Evolutionary conservation across 2,888 invertebrate genomes (phyloP).

Genomic region (Bibio marci): DNA sequence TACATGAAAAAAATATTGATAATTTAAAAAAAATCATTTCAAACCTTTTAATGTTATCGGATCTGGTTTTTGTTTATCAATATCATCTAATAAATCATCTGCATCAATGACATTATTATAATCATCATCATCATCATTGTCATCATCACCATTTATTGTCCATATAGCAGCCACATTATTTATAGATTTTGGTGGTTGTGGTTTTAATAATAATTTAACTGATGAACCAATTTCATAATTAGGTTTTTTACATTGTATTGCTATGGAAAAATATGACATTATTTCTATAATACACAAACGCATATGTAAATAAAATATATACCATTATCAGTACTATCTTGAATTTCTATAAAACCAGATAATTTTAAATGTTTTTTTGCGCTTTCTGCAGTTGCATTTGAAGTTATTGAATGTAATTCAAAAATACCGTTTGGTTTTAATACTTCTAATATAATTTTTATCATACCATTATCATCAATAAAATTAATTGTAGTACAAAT

Average conservation of each 20-base stretch:
- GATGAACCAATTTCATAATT: slow-evolving; percentile 56
- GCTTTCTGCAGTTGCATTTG: slow-evolving; percentile 21
- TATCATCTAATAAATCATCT: slow-evolving; percentile 75
- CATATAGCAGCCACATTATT: slow-evolving; percentile 37
- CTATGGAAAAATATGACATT: slow-evolving; percentile 1
- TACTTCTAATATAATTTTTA: slow-evolving; percentile 20
- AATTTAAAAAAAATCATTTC: too few relatives aligned
- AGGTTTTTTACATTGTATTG: slow-evolving; percentile 39
- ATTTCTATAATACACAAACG: too few relatives aligned
- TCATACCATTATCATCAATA: too few relatives aligned
- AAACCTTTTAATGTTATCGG: slow-evolving; percentile 65
- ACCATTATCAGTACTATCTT: slow-evolving; percentile 17
- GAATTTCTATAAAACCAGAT: slow-evolving; percentile 38
- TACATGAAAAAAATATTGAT: too few relatives aligned
- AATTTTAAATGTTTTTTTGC: slow-evolving; percentile 37
- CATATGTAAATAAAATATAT: too few relatives aligned
- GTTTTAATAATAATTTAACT: slow-evolving; percentile 33
- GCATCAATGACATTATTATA: slow-evolving; percentile 74
- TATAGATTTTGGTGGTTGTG: slow-evolving; percentile 20
- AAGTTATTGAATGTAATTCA: slow-evolving; percentile 32
- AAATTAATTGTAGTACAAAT: too few relatives aligned
- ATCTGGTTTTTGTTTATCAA: slow-evolving; percentile 77
- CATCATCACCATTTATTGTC: slow-evolving; percentile 42
- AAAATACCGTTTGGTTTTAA: slow-evolving; percentile 46
- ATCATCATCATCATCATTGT: slow-evolving; percentile 40